Percentiles rank a stretch among this genome's conserved stretches.
These are phyloP conservation scores for Schizothorax lantsangensis DNA, from an alignment of 2,797 vertebrate genomes.

Conservation along the genomic window DNA sequence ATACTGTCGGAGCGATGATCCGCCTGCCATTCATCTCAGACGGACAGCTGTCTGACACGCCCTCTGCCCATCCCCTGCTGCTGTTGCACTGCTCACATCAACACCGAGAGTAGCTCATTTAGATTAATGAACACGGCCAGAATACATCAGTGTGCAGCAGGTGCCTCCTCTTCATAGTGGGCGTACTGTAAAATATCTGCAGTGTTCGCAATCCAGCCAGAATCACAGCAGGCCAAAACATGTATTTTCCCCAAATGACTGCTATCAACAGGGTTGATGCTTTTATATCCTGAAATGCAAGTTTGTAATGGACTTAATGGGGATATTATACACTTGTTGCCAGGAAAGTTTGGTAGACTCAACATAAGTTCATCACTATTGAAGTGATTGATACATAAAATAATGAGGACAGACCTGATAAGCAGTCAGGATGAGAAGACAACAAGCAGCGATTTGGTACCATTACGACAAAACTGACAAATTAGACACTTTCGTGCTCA, in stretches of 20 bases:
- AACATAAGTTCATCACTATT: neutral
- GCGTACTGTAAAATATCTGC: conserved; percentile 30
- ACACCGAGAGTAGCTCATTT: conserved; percentile 28
- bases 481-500: neutral
- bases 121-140: conserved; percentile 18
- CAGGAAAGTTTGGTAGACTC: neutral
- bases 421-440: neutral
- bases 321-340: neutral
- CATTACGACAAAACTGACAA: neutral
- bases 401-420: neutral
- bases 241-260: neutral
- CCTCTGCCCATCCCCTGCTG: conserved; percentile 23
- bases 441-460: neutral
- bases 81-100: conserved; percentile 6
- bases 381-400: neutral
- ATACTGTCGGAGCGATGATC: conserved; percentile 23
- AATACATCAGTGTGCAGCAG: conserved; percentile 15
- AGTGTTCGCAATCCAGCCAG: neutral
- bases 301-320: neutral
- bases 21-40: conserved; percentile 29
- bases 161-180: conserved; percentile 21
- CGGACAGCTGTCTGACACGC: conserved; percentile 30
- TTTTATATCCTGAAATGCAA: neutral
- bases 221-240: conserved; percentile 16
- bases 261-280: neutral